Evolutionary conservation across 2,888 invertebrate species (phyloP).

Genomic region (Blastobasis lacticolella): DNA sequence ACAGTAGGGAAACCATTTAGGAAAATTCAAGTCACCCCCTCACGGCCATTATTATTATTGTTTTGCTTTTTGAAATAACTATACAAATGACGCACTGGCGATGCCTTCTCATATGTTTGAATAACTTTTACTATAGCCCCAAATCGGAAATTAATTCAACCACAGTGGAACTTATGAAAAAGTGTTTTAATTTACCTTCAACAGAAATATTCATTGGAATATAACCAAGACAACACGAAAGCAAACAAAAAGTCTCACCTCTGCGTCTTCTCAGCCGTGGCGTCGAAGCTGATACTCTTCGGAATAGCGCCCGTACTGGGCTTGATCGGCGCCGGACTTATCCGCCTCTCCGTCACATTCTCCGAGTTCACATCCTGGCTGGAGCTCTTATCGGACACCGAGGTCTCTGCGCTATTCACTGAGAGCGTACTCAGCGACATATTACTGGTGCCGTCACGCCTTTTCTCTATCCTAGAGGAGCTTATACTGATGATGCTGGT

Average conservation of each 20-base stretch:
- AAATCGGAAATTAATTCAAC: too few relatives aligned
- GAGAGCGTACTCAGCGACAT: constrained; percentile 60
- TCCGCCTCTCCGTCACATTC: constrained; percentile 54
- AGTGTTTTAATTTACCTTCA: too few relatives aligned
- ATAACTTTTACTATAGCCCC: too few relatives aligned
- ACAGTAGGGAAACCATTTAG: too few relatives aligned
- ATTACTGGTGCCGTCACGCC: constrained; percentile 44
- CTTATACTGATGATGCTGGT: constrained; percentile 62
- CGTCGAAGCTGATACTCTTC: constrained; percentile 93
- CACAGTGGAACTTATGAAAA: too few relatives aligned
- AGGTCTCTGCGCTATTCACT: constrained; percentile 60
- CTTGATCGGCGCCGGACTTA: constrained; percentile 47
- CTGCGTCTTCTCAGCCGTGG: constrained; percentile 87
- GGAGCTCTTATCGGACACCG: constrained; percentile 61
- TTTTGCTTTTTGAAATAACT: too few relatives aligned
- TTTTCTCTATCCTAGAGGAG: constrained; percentile 59
- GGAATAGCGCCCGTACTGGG: constrained; percentile 89
- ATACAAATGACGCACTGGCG: too few relatives aligned
- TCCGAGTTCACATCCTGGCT: constrained; percentile 68
- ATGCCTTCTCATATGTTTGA: too few relatives aligned
- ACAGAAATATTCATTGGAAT: too few relatives aligned
- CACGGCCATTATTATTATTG: too few relatives aligned
- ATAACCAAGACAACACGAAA: too few relatives aligned
- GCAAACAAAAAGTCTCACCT: constrained; percentile 41
- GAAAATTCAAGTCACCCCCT: too few relatives aligned